Conservation (phyloP, 1,140 invertebrate genomes). For the Aphelinus atriplicis region DNA sequence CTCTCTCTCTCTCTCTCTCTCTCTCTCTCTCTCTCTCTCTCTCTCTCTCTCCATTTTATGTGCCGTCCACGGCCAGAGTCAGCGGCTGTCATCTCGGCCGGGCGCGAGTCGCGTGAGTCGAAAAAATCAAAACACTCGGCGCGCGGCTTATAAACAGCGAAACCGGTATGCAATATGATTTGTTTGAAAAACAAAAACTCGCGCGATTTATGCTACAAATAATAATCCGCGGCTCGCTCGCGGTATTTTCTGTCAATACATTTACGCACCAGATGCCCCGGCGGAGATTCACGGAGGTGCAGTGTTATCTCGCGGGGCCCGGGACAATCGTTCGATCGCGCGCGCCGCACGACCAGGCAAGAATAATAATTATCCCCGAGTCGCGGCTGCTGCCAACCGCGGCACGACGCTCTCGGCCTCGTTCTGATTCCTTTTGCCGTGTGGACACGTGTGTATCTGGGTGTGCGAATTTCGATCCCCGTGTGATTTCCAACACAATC, state of each 20-base stretch:
- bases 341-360: no score
- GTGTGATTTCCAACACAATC: no score
- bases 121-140: slow-evolving; percentile 31
- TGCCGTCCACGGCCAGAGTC: neutral
- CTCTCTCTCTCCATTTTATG: neutral
- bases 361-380: no score
- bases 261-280: neutral
- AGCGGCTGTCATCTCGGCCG: neutral
- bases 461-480: no score
- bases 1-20: neutral
- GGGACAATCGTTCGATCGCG: no score
- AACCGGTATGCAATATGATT: slow-evolving; percentile 18
- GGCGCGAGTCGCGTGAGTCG: no score
- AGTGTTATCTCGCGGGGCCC: no score
- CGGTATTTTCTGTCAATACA: slow-evolving; percentile 34
- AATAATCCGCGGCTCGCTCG: slow-evolving; percentile 27
- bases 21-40: neutral
- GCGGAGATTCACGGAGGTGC: neutral
- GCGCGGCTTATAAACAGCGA: slow-evolving; percentile 27
- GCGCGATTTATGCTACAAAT: slow-evolving; percentile 13
- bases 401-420: no score
- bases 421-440: no score
- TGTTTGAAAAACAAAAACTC: slow-evolving; percentile 24
- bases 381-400: no score
- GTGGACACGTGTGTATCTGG: no score